Conservation (phyloP, 2,113 vertebrate genomes). For the Thryonomys swinderianus region DNA sequence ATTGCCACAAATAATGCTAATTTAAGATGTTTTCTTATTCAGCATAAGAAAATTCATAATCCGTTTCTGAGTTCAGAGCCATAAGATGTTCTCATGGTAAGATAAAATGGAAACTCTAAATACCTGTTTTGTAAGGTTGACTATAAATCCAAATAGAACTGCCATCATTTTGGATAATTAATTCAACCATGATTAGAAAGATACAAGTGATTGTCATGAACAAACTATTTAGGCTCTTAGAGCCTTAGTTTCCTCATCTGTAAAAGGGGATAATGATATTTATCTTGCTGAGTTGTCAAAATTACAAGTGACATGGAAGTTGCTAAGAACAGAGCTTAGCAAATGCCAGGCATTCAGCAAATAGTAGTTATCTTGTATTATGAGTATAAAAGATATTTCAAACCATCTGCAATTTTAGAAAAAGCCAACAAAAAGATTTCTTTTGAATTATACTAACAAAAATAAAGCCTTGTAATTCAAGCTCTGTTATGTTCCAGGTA, state of each 20-base stretch:
- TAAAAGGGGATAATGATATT: background rate
- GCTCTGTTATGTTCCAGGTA: background rate
- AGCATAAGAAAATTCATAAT: background rate
- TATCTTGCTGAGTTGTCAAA: background rate
- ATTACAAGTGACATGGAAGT: constrained; percentile 18
- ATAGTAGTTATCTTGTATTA: background rate
- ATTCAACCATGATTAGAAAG: background rate
- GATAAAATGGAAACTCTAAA: background rate
- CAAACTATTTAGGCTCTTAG: background rate
- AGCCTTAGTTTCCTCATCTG: background rate
- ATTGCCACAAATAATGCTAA: constrained; percentile 12
- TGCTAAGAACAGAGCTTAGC: background rate
- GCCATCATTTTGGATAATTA: background rate
- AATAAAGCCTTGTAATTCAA: constrained; percentile 19
- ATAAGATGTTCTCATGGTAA: background rate
- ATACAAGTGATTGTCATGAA: background rate
- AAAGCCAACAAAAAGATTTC: background rate
- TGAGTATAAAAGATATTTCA: background rate
- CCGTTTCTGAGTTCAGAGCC: background rate
- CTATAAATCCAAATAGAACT: background rate
- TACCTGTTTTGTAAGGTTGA: background rate
- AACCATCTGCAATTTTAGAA: background rate
- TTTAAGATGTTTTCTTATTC: background rate
- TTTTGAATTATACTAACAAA: constrained; percentile 14
- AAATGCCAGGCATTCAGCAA: background rate